Conservation (phyloP, 30 jellyfish, hydroid and myxozoan species). For the Aurelia sp. region DNA sequence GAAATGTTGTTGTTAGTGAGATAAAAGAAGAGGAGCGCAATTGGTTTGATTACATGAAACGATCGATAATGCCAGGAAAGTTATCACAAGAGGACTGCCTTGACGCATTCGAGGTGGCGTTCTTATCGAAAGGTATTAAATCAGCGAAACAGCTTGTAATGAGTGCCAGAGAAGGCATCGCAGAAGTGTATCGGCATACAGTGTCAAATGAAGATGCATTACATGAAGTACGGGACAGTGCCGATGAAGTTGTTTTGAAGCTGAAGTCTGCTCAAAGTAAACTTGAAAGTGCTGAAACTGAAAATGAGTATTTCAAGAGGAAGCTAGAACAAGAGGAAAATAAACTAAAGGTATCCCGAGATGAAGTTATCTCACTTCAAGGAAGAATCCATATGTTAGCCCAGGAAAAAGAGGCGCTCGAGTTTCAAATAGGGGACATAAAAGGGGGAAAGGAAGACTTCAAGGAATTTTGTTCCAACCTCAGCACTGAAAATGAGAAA, state of each 20-base stretch:
- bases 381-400: conserved; percentile 71
- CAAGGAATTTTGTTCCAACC: conserved; percentile 75
- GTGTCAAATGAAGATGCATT: conserved; percentile 75
- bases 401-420: conserved; percentile 78
- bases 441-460: conserved; percentile 86
- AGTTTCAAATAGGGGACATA: conserved; percentile 73
- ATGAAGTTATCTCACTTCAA: conserved; percentile 80
- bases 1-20: conserved; percentile 28
- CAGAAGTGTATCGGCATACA: conserved; percentile 67
- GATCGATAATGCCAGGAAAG: conserved; percentile 43
- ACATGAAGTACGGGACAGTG: conserved; percentile 73
- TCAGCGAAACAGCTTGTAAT: conserved; percentile 39
- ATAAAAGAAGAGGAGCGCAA: conserved; percentile 61
- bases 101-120: conserved; percentile 44
- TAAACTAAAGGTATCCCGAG: conserved; percentile 67
- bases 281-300: conserved; percentile 66
- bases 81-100: conserved; percentile 44
- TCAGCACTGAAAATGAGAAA: conserved; percentile 84
- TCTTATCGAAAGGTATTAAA: conserved; percentile 21
- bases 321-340: conserved; percentile 81
- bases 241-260: conserved; percentile 72
- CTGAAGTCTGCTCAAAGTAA: conserved; percentile 28
- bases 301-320: conserved; percentile 67
- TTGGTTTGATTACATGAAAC: conserved; percentile 61
- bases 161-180: conserved; percentile 70